Evolutionary conservation across 2,888 invertebrate genomes (phyloP).

Genomic region (Meta bourneti): DNA sequence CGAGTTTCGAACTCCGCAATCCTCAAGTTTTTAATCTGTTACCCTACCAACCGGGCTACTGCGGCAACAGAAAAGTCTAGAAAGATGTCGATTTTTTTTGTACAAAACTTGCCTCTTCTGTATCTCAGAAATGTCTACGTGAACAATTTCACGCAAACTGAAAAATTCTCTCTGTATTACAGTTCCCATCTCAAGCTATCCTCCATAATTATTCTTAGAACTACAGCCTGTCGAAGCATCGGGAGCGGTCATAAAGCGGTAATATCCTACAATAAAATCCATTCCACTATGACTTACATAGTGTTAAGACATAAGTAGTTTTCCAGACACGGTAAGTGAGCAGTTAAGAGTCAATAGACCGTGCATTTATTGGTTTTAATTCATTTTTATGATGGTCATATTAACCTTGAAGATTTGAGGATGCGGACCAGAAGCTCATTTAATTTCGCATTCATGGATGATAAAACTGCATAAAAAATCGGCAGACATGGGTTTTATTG

Average conservation of each 20-base stretch:
- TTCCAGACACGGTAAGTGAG: slow-evolving; percentile 2
- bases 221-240: too few species aligned
- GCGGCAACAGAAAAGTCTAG: too few species aligned
- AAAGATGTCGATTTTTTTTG: too few species aligned
- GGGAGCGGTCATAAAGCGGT: neutral
- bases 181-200: neutral
- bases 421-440: neutral
- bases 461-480: neutral
- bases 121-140: too few species aligned
- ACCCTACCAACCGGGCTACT: too few species aligned
- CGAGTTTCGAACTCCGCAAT: too few species aligned
- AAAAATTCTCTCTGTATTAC: neutral
- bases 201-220: neutral
- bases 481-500: neutral
- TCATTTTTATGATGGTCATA: slow-evolving; percentile 34
- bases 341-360: slow-evolving; percentile 26
- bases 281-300: neutral
- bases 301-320: neutral
- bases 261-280: neutral
- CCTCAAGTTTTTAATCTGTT: too few species aligned
- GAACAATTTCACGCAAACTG: neutral
- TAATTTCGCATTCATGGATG: neutral
- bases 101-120: too few species aligned
- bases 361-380: slow-evolving; percentile 44
- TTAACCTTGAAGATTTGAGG: neutral